These are phyloP conservation scores for Drosophila lacteicornis DNA, from an alignment of 1,140 invertebrate genomes.

Conservation along the genomic window DNA sequence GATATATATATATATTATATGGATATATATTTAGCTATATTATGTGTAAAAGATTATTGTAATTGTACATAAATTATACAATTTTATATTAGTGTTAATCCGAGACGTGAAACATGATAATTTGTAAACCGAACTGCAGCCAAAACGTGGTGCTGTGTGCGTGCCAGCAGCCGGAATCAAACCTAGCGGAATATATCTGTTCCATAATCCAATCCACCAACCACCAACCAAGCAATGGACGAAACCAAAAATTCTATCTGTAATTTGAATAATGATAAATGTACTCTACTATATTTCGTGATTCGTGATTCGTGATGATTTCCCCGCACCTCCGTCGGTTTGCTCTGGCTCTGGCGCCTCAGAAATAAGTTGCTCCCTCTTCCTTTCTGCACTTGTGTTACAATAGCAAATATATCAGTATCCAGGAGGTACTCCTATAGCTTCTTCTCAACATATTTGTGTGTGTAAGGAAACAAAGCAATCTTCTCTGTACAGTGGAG, in stretches of 20 bases:
- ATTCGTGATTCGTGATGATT: neutral
- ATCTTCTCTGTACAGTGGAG: constrained; percentile 30
- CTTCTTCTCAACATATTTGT: constrained; percentile 16
- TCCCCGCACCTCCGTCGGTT: constrained; percentile 20
- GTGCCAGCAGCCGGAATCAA: constrained; percentile 40
- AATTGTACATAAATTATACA: constrained; percentile 77
- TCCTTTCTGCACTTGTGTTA: constrained; percentile 64
- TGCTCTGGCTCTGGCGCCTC: constrained; percentile 35
- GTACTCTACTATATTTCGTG: constrained; percentile 18
- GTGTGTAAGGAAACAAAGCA: constrained; percentile 6
- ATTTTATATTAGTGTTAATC: constrained; percentile 77
- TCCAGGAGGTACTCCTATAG: constrained; percentile 23
- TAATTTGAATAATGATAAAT: constrained; percentile 31
- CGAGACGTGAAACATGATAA: constrained; percentile 40
- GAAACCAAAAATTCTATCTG: constrained; percentile 40
- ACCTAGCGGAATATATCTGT: constrained; percentile 19
- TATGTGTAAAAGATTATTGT: constrained; percentile 63
- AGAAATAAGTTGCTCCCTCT: constrained; percentile 29
- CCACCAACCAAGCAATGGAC: constrained; percentile 36
- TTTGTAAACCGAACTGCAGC: constrained; percentile 42
- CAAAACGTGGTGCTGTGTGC: constrained; percentile 45
- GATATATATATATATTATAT: constrained; percentile 43
- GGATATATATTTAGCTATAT: constrained; percentile 46
- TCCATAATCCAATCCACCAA: constrained; percentile 34
- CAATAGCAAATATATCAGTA: constrained; percentile 53